These are phyloP conservation scores for Synergus itoensis DNA, from an alignment of 2,888 invertebrate species.

Conservation along the genomic window DNA sequence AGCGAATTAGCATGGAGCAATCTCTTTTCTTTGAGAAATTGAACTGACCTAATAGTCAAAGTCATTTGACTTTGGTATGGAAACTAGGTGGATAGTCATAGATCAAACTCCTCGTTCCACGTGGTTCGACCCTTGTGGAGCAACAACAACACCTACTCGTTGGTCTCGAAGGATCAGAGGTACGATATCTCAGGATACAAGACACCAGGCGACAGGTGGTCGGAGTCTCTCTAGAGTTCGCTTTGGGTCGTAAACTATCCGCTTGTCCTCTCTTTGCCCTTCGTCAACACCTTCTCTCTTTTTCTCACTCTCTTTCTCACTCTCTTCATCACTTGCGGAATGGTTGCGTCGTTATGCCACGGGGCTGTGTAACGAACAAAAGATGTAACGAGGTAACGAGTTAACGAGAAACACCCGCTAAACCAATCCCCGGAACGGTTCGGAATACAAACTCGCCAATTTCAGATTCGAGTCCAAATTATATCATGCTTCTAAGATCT, in stretches of 20 bases:
- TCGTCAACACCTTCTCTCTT: constrained; percentile 39
- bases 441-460: neutral
- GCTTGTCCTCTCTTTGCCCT: constrained; percentile 39
- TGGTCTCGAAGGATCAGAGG: constrained; percentile 7
- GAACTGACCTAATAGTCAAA: neutral
- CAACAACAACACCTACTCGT: constrained; percentile 18
- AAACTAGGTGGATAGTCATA: constrained; percentile 4
- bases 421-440: constrained; percentile 1
- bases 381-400: constrained; percentile 37
- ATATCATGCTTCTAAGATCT: neutral
- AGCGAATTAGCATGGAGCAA: neutral
- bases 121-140: constrained; percentile 8
- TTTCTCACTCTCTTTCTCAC: neutral
- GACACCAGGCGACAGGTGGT: constrained; percentile 62
- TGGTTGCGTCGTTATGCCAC: constrained; percentile 1
- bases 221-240: constrained; percentile 55
- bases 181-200: constrained; percentile 40
- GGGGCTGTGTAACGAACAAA: constrained; percentile 28
- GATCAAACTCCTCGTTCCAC: neutral
- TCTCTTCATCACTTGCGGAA: constrained; percentile 32
- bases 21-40: neutral
- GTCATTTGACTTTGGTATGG: neutral
- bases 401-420: constrained; percentile 29
- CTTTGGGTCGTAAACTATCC: constrained; percentile 51
- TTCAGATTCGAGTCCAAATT: neutral